Conservation (phyloP, 2,888 invertebrate species). For the Opisthograptis luteolata region DNA sequence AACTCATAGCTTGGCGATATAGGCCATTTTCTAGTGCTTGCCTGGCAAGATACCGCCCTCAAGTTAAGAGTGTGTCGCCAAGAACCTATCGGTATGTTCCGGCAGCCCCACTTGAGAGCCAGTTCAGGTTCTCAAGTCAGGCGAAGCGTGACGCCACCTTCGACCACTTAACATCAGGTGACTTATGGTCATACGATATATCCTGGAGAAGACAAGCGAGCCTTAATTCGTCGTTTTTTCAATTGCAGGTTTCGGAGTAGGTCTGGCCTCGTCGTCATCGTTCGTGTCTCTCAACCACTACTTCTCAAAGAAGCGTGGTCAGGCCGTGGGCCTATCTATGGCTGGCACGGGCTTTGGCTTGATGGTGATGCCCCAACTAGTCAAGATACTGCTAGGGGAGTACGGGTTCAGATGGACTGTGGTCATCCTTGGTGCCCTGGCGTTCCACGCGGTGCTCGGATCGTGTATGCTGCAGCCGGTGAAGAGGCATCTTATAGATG, state of each 20-base stretch:
- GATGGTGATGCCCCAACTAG: slow-evolving; percentile 91
- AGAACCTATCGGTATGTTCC: too few species aligned
- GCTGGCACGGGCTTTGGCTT: slow-evolving; percentile 92
- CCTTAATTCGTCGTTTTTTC: not conserved
- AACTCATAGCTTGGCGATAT: too few species aligned
- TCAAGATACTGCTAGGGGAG: slow-evolving; percentile 85
- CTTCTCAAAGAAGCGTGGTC: slow-evolving; percentile 90
- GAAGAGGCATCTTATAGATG: slow-evolving; percentile 87
- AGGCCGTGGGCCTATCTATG: slow-evolving; percentile 91
- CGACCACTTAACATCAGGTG: too few species aligned
- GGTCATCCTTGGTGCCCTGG: slow-evolving; percentile 86
- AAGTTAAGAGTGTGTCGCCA: too few species aligned
- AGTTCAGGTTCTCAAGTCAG: too few species aligned
- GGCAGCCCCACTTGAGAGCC: too few species aligned
- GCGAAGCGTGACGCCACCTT: too few species aligned
- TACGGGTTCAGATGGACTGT: slow-evolving; percentile 88
- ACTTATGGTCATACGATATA: too few species aligned
- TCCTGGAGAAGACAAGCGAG: too few species aligned
- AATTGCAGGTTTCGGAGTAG: slow-evolving; percentile 88
- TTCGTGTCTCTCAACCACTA: slow-evolving; percentile 92
- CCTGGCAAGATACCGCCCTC: too few species aligned
- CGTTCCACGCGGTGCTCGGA: slow-evolving; percentile 88
- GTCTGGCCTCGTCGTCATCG: slow-evolving; percentile 89
- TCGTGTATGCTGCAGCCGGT: slow-evolving; percentile 88
- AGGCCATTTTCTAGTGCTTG: too few species aligned